phyloP scores from a whole-genome alignment of 35 echinoderm and acorn worm species.

The Amphiura filiformis region DNA sequence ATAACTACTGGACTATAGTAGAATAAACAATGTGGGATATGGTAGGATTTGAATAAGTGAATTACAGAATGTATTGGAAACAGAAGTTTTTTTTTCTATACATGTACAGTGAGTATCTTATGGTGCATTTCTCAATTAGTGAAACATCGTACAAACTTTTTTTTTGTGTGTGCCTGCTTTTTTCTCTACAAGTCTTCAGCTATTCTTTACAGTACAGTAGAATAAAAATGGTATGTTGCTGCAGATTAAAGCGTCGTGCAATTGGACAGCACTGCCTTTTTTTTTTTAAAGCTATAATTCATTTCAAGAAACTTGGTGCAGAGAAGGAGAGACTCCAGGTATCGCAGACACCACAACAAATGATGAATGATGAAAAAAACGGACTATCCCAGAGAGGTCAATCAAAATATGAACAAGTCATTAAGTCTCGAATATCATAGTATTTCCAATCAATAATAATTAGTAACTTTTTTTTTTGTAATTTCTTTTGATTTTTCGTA shows the following conservation, averaged over 20 bases:
- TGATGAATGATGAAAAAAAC: neutral
- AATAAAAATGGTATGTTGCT: neutral
- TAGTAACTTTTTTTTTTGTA: too few species aligned
- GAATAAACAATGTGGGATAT: neutral
- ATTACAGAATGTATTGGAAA: neutral
- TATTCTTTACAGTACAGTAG: neutral
- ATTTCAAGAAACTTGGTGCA: too few species aligned
- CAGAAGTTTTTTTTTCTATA: conserved; percentile 15
- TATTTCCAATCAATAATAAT: neutral
- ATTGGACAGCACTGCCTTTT: too few species aligned
- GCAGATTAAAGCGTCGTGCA: too few species aligned
- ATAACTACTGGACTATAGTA: neutral
- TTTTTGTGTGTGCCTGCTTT: conserved; percentile 1
- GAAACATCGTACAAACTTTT: neutral
- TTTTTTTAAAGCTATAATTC: too few species aligned
- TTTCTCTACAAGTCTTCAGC: neutral
- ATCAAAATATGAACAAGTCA: neutral
- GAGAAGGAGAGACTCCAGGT: neutral
- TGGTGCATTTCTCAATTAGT: neutral
- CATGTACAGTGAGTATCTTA: neutral
- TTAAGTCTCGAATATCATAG: neutral
- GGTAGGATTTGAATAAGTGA: conserved; percentile 1
- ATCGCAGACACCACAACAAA: neutral
- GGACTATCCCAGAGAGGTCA: neutral
- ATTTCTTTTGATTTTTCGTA: neutral